A percentile compares a stretch with the other conserved stretches of the same genome.
Conservation (phyloP, 2,113 vertebrate genomes). For the Felis catus region F.catus_Fca126_mat1.0 CM031419.1:153922001-153922500, state of each 20-base stretch:
- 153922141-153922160: neutral
- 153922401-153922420: conserved; percentile 22
- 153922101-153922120: neutral
- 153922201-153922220: neutral
- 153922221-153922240: neutral
- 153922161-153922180: neutral
- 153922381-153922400: conserved; percentile 60
- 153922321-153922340: conserved; percentile 33
- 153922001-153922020: neutral
- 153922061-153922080: neutral
- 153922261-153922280: neutral
- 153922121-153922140: neutral
- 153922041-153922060: neutral
- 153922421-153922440: conserved; percentile 52
- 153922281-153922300: neutral
- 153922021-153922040: neutral
- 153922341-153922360: conserved; percentile 70
- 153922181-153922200: neutral
- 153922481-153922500: neutral
- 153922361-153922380: conserved; percentile 9
- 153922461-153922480: neutral
- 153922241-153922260: neutral
- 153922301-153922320: neutral
- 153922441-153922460: conserved; percentile 40
- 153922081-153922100: neutral